phyloP scores from a whole-genome alignment of 2,113 vertebrate species.

The Sapajus apella region DNA sequence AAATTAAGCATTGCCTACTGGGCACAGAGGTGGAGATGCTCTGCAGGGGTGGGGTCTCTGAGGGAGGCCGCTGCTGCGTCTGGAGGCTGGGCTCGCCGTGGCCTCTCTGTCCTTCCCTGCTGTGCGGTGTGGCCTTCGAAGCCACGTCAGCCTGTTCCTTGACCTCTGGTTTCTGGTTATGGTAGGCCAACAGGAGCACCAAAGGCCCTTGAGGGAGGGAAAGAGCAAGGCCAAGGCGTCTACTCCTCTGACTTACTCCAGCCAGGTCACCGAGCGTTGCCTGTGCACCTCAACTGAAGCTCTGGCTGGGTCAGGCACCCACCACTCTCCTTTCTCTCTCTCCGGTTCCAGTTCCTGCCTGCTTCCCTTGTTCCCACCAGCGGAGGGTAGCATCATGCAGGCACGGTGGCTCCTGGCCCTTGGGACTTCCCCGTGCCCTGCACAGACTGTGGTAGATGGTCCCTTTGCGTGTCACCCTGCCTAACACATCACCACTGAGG shows the following conservation, averaged over 20 bases:
- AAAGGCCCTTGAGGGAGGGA: neutral
- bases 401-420: neutral
- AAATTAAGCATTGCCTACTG: neutral
- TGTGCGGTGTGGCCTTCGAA: neutral
- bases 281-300: neutral
- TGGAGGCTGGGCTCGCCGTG: neutral
- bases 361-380: neutral
- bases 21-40: neutral
- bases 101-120: neutral
- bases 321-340: neutral
- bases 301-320: neutral
- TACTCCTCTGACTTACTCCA: no score
- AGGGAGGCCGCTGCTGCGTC: neutral
- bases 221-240: neutral
- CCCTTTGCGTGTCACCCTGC: neutral
- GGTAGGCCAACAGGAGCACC: neutral
- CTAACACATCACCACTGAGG: neutral
- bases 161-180: neutral
- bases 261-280: neutral
- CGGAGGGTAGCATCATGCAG: rapidly evolving
- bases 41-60: rapidly evolving
- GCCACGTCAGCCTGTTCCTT: neutral
- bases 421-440: rapidly evolving
- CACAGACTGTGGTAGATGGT: rapidly evolving
- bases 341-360: neutral